phyloP scores from a whole-genome alignment of 2,888 invertebrate species.

The Melieria picta region DNA sequence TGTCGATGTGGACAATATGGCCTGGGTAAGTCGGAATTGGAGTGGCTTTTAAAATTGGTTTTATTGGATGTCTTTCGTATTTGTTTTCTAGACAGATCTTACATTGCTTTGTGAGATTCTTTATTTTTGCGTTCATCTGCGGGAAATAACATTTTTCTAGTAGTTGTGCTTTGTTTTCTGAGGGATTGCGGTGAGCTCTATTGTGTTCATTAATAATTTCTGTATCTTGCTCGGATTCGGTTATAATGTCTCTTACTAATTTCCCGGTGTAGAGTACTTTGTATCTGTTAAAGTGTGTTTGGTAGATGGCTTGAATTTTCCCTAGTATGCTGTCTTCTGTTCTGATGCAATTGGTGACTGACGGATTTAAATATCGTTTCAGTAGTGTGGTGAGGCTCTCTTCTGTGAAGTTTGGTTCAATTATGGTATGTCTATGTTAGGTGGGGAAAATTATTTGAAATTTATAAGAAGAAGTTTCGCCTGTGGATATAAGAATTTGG shows the following conservation, averaged over 20 bases:
- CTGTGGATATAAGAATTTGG: slow-evolving; percentile 13
- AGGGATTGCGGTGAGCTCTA: slow-evolving; percentile 24
- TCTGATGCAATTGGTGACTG: slow-evolving; percentile 25
- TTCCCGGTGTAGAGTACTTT: slow-evolving; percentile 18
- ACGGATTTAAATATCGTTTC: too few species aligned
- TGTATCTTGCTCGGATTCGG: slow-evolving; percentile 22
- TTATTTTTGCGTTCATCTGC: slow-evolving; percentile 19
- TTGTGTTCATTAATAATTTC: slow-evolving; percentile 26
- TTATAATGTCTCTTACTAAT: slow-evolving; percentile 21
- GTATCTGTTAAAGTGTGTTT: slow-evolving; percentile 12
- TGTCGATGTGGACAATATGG: slow-evolving; percentile 14
- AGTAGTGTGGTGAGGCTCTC: slow-evolving; percentile 27
- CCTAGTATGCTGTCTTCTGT: slow-evolving; percentile 15
- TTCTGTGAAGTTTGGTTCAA: slow-evolving; percentile 12
- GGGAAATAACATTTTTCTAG: slow-evolving; percentile 32
- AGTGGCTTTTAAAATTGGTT: background rate
- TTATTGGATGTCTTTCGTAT: slow-evolving; percentile 1
- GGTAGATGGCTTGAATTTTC: slow-evolving; percentile 5
- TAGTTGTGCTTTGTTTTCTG: slow-evolving; percentile 31
- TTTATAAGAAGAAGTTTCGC: slow-evolving; percentile 6
- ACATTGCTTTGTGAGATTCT: background rate
- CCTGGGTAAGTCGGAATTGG: slow-evolving; percentile 17
- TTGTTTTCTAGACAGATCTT: background rate
- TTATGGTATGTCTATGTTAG: slow-evolving; percentile 27
- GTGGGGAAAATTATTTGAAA: slow-evolving; percentile 24